These are phyloP conservation scores for Athene cunicularia DNA, from an alignment of 2,113 vertebrate species.

Conservation along the genomic window DNA sequence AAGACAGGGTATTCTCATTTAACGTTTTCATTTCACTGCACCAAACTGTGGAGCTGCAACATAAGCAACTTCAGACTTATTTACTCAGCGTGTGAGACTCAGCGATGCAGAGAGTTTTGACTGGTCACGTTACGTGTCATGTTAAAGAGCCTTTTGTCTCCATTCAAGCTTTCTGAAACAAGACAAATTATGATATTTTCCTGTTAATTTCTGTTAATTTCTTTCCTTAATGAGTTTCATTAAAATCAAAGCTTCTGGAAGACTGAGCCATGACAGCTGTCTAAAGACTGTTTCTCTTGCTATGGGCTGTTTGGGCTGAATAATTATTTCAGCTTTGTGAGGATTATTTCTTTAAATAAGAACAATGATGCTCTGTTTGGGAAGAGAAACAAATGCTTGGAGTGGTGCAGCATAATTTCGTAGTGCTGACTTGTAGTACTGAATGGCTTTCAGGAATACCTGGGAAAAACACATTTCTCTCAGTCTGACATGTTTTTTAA, in stretches of 20 bases:
- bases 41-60: slow-evolving; percentile 13
- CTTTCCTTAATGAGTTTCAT: slow-evolving; percentile 81
- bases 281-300: slow-evolving; percentile 76
- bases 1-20: not conserved
- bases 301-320: slow-evolving; percentile 73
- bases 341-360: slow-evolving; percentile 72
- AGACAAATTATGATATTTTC: slow-evolving; percentile 82
- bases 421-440: slow-evolving; percentile 31
- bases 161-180: slow-evolving; percentile 77
- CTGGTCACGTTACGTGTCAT: slow-evolving; percentile 67
- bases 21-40: not conserved
- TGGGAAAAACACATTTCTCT: slow-evolving; percentile 60
- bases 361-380: slow-evolving; percentile 64
- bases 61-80: not conserved
- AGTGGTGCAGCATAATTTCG: slow-evolving; percentile 18
- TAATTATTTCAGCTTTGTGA: slow-evolving; percentile 75
- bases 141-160: slow-evolving; percentile 76
- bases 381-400: slow-evolving; percentile 52
- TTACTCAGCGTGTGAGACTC: not conserved
- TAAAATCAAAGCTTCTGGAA: slow-evolving; percentile 80
- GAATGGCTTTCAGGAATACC: slow-evolving; percentile 64
- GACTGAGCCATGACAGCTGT: slow-evolving; percentile 78
- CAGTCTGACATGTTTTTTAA: not conserved
- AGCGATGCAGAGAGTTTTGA: slow-evolving; percentile 32
- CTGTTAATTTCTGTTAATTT: slow-evolving; percentile 80